Conservation (phyloP, 2,797 vertebrate species). For the Acestrorhynchus altus region DNA sequence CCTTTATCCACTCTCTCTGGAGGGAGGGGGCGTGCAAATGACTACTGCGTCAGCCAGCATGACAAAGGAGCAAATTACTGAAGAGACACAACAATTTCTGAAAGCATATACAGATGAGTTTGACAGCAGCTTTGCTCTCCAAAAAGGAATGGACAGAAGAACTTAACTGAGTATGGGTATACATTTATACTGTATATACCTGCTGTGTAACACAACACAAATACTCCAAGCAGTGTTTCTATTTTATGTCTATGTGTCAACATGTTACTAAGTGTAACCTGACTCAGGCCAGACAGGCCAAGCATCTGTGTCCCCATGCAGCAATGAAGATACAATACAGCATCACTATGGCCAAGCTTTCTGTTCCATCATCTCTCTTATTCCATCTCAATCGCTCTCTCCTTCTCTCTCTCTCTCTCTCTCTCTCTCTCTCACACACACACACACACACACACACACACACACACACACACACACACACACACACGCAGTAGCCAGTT, state of each 20-base stretch:
- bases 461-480: slow-evolving; percentile 25
- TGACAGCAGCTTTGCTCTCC: slow-evolving; percentile 41
- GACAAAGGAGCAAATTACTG: slow-evolving; percentile 66
- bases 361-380: slow-evolving; percentile 25
- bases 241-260: not conserved
- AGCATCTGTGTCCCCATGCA: not conserved
- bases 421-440: too few species aligned
- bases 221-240: not conserved
- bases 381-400: slow-evolving; percentile 49
- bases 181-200: not conserved
- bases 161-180: not conserved
- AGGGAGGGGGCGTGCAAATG: slow-evolving; percentile 63
- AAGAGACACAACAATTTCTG: slow-evolving; percentile 57
- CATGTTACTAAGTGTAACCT: not conserved
- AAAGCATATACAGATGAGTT: slow-evolving; percentile 53
- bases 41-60: slow-evolving; percentile 56
- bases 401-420: too few species aligned
- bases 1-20: slow-evolving; percentile 60
- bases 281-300: not conserved
- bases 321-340: not conserved
- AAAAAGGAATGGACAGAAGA: not conserved
- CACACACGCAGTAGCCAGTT: slow-evolving; percentile 59
- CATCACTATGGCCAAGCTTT: not conserved
- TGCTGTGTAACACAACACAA: not conserved
- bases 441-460: slow-evolving; percentile 34